These are phyloP conservation scores for Excalfactoria chinensis DNA, from an alignment of 2,113 vertebrate genomes.

Conservation along the genomic window DNA sequence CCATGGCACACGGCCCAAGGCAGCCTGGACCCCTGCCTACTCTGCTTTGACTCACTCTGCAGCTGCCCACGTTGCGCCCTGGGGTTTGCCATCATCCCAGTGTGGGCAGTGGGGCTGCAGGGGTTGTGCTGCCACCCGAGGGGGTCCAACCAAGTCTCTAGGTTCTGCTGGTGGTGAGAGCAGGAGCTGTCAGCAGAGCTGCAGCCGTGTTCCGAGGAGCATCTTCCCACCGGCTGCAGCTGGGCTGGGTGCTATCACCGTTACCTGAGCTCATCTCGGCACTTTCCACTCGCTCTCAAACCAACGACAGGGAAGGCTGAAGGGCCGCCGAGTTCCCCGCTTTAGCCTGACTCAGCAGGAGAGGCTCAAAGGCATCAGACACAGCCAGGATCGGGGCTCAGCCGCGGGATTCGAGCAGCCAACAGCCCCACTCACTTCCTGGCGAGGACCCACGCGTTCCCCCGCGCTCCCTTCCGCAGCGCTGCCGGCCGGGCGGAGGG, in stretches of 20 bases:
- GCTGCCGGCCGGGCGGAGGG: neutral
- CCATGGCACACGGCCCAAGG: accelerated
- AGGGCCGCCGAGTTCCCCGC: neutral
- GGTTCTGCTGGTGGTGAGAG: neutral
- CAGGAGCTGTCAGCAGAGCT: too few relatives aligned
- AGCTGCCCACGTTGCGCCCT: neutral
- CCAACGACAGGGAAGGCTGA: neutral
- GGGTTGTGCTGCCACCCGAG: neutral
- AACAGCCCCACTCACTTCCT: neutral
- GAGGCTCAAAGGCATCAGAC: neutral
- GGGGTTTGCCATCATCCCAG: accelerated
- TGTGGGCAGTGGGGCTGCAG: accelerated
- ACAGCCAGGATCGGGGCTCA: neutral
- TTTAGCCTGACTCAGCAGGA: neutral
- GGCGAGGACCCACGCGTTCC: neutral
- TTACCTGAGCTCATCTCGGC: neutral
- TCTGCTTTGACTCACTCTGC: neutral
- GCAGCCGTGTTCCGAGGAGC: too few relatives aligned
- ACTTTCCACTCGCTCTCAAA: neutral
- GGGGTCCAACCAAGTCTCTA: accelerated
- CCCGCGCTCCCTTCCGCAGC: neutral
- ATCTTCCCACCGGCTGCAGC: too few relatives aligned
- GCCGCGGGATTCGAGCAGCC: too few relatives aligned
- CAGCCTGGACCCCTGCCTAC: too few relatives aligned
- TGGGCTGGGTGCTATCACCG: too few relatives aligned